Percentiles rank a stretch among this genome's conserved stretches.
These are phyloP conservation scores for Rhynchonema sp. DNA, from an alignment of 2,888 invertebrate species.

Conservation along the genomic window DNA sequence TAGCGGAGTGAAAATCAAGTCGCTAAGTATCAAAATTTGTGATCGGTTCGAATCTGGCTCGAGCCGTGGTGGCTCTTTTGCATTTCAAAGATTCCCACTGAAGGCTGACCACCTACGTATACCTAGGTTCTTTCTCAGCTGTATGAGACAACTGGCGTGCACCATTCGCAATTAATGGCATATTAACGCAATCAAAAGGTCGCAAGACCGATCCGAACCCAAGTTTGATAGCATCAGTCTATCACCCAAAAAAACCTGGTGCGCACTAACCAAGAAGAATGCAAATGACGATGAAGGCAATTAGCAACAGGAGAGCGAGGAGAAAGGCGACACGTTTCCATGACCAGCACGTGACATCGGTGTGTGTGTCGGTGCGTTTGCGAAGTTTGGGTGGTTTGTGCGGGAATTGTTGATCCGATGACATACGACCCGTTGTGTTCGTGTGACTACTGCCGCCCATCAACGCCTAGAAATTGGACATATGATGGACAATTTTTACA, in stretches of 20 bases:
- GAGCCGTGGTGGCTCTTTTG: too few relatives aligned
- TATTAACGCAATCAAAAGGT: too few relatives aligned
- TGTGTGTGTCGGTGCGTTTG: too few relatives aligned
- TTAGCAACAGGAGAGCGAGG: background rate
- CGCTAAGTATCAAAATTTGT: too few relatives aligned
- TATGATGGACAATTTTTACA: background rate
- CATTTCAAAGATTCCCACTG: too few relatives aligned
- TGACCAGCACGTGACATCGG: background rate
- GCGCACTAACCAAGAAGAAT: slow-evolving; percentile 5
- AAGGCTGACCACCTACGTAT: too few relatives aligned
- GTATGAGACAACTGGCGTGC: too few relatives aligned
- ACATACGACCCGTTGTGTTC: background rate
- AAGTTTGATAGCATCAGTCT: background rate
- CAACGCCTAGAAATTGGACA: background rate
- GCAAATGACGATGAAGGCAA: slow-evolving; percentile 3
- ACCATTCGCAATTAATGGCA: too few relatives aligned
- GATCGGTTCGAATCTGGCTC: too few relatives aligned
- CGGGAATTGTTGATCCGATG: background rate
- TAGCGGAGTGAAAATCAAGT: too few relatives aligned
- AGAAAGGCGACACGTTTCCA: slow-evolving; percentile 4
- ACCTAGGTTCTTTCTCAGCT: too few relatives aligned
- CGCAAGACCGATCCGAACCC: background rate
- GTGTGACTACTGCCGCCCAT: background rate
- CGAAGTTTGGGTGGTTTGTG: background rate
- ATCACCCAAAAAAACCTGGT: background rate